Percentiles rank a stretch among this genome's conserved stretches.
phyloP scores from a whole-genome alignment of 2,888 invertebrate genomes.

The Nymphalis c-album region DNA sequence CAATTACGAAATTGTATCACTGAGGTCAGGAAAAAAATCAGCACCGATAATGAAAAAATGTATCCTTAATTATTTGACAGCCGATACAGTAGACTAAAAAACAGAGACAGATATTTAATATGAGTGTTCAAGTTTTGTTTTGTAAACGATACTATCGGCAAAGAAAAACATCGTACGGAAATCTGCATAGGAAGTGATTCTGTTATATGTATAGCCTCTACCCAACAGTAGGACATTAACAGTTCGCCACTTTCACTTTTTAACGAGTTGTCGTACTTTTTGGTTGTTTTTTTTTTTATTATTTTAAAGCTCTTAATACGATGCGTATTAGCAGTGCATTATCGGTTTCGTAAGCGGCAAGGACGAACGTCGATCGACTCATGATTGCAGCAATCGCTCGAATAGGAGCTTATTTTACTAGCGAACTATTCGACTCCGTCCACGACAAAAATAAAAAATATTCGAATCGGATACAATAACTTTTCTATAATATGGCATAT shows the following conservation, averaged over 20 bases:
- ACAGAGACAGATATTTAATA: background rate
- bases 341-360: slow-evolving; percentile 71
- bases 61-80: slow-evolving; percentile 8
- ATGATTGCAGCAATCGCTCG: slow-evolving; percentile 50
- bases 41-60: slow-evolving; percentile 27
- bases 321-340: slow-evolving; percentile 62
- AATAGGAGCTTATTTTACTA: slow-evolving; percentile 41
- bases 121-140: background rate
- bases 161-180: slow-evolving; percentile 6
- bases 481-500: background rate
- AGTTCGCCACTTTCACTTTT: slow-evolving; percentile 10
- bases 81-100: background rate
- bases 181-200: slow-evolving; percentile 9
- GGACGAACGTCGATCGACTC: slow-evolving; percentile 58
- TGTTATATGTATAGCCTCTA: slow-evolving; percentile 8
- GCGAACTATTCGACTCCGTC: slow-evolving; percentile 14
- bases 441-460: background rate
- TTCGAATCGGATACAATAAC: background rate
- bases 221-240: slow-evolving; percentile 14
- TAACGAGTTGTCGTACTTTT: slow-evolving; percentile 40
- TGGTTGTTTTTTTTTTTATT: slow-evolving; percentile 39
- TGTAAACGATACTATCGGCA: slow-evolving; percentile 1
- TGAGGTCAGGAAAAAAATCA: slow-evolving; percentile 54
- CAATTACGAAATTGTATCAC: slow-evolving; percentile 61
- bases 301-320: slow-evolving; percentile 68